Conservation (phyloP, 2,888 invertebrate genomes). For the Macropis europaea region DNA sequence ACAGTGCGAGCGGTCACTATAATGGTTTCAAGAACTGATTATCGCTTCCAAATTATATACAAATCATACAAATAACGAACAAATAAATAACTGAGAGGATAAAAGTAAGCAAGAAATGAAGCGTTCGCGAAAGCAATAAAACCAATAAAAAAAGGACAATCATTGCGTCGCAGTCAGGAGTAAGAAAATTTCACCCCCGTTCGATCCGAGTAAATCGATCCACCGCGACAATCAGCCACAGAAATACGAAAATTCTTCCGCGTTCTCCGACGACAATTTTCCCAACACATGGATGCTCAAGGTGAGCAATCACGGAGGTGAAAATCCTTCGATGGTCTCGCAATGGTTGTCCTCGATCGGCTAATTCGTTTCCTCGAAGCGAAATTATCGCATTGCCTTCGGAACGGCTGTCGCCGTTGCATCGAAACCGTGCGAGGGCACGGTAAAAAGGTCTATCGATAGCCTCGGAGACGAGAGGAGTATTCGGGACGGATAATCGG, state of each 20-base stretch:
- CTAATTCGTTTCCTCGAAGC: slow-evolving; percentile 43
- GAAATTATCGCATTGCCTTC: background rate
- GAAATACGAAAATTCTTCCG: slow-evolving; percentile 49
- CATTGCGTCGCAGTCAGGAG: too few relatives aligned
- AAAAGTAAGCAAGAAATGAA: too few relatives aligned
- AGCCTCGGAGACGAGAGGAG: background rate
- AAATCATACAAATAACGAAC: too few relatives aligned
- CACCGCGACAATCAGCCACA: background rate
- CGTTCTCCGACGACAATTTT: slow-evolving; percentile 53
- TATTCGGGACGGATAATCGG: slow-evolving; percentile 2
- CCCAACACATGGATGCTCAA: slow-evolving; percentile 25
- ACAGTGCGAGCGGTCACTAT: too few relatives aligned
- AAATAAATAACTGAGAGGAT: too few relatives aligned
- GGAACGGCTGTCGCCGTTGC: too few relatives aligned
- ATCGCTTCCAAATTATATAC: too few relatives aligned
- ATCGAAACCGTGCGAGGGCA: too few relatives aligned
- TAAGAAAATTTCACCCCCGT: slow-evolving; percentile 1
- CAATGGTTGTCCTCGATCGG: slow-evolving; percentile 44
- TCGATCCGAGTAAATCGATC: background rate
- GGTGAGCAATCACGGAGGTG: slow-evolving; percentile 32
- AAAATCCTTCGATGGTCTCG: slow-evolving; percentile 25
- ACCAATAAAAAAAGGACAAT: too few relatives aligned
- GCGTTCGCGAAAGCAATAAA: too few relatives aligned
- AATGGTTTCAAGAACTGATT: too few relatives aligned
- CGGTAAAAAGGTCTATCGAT: background rate